A percentile compares a stretch with the other conserved stretches of the same genome.
Conservation (phyloP, 1,140 invertebrate species). For the Drosophila baimaii region DNA sequence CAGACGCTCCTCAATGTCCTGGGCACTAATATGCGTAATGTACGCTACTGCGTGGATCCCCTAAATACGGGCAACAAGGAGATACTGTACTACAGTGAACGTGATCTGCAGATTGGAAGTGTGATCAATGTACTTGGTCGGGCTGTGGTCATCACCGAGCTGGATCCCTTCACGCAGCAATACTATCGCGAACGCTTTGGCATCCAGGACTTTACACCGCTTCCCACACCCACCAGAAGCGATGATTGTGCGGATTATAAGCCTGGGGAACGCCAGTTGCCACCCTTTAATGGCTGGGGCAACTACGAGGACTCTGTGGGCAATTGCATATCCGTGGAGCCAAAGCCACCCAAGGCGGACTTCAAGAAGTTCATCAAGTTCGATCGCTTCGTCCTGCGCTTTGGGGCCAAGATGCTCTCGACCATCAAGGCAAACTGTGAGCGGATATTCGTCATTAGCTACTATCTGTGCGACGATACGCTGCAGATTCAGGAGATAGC, state of each 20-base stretch:
- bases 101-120: constrained; percentile 91
- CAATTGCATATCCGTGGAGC: constrained; percentile 92
- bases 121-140: constrained; percentile 92
- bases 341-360: constrained; percentile 90
- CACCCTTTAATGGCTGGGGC: constrained; percentile 95
- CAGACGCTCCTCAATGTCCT: constrained; percentile 90
- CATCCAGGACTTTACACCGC: constrained; percentile 87
- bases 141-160: constrained; percentile 88
- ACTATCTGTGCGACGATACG: constrained; percentile 93
- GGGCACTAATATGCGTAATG: constrained; percentile 85
- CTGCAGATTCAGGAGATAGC: constrained; percentile 91
- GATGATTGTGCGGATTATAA: constrained; percentile 68
- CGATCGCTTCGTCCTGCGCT: constrained; percentile 91
- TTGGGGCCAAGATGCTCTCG: constrained; percentile 90
- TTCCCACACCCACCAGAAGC: constrained; percentile 85
- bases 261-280: constrained; percentile 86
- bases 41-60: constrained; percentile 87
- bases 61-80: constrained; percentile 85
- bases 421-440: constrained; percentile 88
- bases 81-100: constrained; percentile 87
- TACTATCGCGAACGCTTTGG: constrained; percentile 89
- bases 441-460: constrained; percentile 92
- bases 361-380: constrained; percentile 92
- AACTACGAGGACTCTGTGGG: constrained; percentile 93
- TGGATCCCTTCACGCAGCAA: constrained; percentile 93